Evolutionary conservation across 2,113 vertebrate genomes (phyloP).

Genomic region (Sylvicapra grimmia): DNA sequence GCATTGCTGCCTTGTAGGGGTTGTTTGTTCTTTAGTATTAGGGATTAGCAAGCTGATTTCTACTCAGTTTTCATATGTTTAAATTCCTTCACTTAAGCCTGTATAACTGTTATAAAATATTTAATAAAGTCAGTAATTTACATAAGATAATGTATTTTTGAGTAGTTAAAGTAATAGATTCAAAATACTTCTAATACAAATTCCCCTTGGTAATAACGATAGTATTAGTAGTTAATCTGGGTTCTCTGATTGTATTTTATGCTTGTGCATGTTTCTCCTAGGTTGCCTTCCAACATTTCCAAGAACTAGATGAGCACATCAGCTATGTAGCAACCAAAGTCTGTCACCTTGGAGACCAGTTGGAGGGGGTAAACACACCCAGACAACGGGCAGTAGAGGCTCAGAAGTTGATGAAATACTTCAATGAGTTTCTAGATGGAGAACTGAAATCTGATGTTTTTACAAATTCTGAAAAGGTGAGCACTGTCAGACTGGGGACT

Average conservation of each 20-base stretch:
- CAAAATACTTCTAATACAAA: background rate
- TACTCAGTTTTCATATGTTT: slow-evolving; percentile 6
- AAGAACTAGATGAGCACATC: slow-evolving; percentile 98
- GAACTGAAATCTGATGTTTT: slow-evolving; percentile 99
- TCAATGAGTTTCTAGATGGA: slow-evolving; percentile 99
- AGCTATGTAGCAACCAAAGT: slow-evolving; percentile 99
- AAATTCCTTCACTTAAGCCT: background rate
- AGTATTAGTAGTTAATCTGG: slow-evolving; percentile 10
- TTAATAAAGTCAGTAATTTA: slow-evolving; percentile 39
- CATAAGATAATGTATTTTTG: slow-evolving; percentile 9
- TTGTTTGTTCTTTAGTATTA: background rate
- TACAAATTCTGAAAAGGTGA: slow-evolving; percentile 98
- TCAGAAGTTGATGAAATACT: slow-evolving; percentile 99
- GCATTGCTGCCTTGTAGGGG: background rate
- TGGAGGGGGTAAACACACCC: slow-evolving; percentile 98
- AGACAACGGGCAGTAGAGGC: slow-evolving; percentile 97
- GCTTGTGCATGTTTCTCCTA: slow-evolving; percentile 71
- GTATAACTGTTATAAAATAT: background rate
- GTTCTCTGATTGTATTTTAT: slow-evolving; percentile 44
- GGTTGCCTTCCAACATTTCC: slow-evolving; percentile 99
- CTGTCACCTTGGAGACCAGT: slow-evolving; percentile 97
- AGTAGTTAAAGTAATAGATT: background rate
- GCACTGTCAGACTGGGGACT: slow-evolving; percentile 74
- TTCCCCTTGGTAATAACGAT: slow-evolving; percentile 14
- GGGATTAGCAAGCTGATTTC: background rate